Conservation (phyloP, 1,140 invertebrate species). For the Belonocnema kinseyi region DNA sequence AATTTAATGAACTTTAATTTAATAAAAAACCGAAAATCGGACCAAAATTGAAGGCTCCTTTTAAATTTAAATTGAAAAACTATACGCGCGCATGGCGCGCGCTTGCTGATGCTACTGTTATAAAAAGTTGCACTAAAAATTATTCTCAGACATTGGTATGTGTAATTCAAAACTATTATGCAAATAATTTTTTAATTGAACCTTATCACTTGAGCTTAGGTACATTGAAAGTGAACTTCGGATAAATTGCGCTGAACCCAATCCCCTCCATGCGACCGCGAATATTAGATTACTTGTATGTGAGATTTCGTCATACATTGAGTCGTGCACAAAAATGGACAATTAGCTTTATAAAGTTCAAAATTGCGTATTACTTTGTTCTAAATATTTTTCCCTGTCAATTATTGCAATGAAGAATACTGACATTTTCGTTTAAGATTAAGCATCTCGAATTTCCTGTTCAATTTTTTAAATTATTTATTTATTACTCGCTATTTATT, state of each 20-base stretch:
- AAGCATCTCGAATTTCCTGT: not conserved
- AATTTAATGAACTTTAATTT: too few species aligned
- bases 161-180: not conserved
- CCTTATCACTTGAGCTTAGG: not conserved
- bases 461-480: too few species aligned
- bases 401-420: conserved; percentile 11
- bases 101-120: too few species aligned
- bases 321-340: not conserved
- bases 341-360: not conserved
- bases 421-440: not conserved
- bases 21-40: too few species aligned
- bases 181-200: not conserved
- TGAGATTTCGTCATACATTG: not conserved
- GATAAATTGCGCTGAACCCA: not conserved
- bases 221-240: not conserved
- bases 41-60: too few species aligned
- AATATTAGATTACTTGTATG: not conserved
- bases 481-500: too few species aligned
- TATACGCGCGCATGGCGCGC: too few species aligned
- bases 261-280: not conserved
- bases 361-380: not conserved
- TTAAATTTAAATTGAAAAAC: too few species aligned
- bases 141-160: too few species aligned
- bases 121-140: too few species aligned
- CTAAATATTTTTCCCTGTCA: conserved; percentile 2